Base-by-base conservation (phyloP, 2,797 vertebrate species). In the Hirundo rustica region DNA sequence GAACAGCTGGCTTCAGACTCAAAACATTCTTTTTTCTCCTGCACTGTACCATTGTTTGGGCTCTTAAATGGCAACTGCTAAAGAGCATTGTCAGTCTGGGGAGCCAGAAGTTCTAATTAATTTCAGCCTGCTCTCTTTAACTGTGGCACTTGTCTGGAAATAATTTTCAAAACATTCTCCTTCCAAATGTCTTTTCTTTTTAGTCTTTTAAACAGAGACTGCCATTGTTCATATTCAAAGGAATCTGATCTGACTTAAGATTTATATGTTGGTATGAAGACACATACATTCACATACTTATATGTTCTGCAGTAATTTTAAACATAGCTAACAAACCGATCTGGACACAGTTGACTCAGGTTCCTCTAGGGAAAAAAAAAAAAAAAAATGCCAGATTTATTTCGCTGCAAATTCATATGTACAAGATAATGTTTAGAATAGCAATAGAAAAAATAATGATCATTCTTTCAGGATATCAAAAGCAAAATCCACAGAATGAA, bases 401-500 rank as follows among this genome's bases (percentile, higher is more conserved):
- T 79, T 81, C 20, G 16, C 70, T 90, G 13, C 71, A 73, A 94
- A 89, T 71, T 84, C 13, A 1, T 53, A 57, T 19, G 2, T 44
- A 29, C 13, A 83, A 64, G 82, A 61, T 45, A 73, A 83, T 29
- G 5, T 44, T 68, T 77, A 48, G 27, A 62, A 71, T 25, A 72
- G 30, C 57, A 64, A 13, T 16, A 60, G 13, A 21, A 71, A 73
- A 77, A 91, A 70, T 50, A 93, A 67, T 53, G 38, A 77, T 40
- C n/a, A 22, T 19, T 92, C 26, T 75, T 82, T 74, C 40, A 62
- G 65, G 42, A 61, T 94, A 94, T 57, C 66, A 77, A 79, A 86
- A 92, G 72, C 5, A 77, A 88, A 90, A 80, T 51, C 55, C 68
- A 93, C 44, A 92, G 32, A 83, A 86, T 64, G 26, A 95, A 96